These are phyloP conservation scores for Mercenaria mercenaria DNA, from an alignment of 1,140 invertebrate genomes.

Conservation along the genomic window DNA sequence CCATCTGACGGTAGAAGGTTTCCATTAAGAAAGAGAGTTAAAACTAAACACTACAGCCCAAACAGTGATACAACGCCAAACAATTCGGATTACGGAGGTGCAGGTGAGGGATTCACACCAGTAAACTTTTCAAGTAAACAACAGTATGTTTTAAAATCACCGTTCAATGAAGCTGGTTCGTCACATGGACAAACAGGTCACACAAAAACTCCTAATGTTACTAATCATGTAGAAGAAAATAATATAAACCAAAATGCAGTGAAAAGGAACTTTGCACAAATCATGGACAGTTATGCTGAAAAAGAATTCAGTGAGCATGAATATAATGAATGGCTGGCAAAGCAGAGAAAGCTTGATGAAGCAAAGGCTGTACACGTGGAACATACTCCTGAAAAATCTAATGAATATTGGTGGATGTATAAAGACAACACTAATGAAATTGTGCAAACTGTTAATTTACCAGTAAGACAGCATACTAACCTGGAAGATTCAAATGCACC, in stretches of 20 bases:
- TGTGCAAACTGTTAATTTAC: neutral
- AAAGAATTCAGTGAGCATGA: slow-evolving; percentile 58
- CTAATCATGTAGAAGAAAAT: neutral
- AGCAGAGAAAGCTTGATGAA: slow-evolving; percentile 40
- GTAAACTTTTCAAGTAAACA: neutral
- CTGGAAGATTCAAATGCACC: neutral
- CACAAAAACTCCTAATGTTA: neutral
- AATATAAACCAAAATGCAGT: neutral
- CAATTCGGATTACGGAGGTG: neutral
- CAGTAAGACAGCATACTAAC: neutral
- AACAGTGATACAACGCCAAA: neutral
- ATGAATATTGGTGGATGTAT: slow-evolving; percentile 60
- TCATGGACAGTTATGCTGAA: slow-evolving; percentile 50
- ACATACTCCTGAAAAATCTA: neutral
- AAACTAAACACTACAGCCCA: neutral
- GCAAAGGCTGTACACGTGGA: neutral
- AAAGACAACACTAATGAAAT: slow-evolving; percentile 5
- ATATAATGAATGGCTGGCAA: slow-evolving; percentile 37
- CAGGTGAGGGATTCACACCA: neutral
- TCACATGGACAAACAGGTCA: neutral
- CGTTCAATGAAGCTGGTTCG: neutral
- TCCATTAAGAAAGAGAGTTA: slow-evolving; percentile 26
- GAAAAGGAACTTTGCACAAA: neutral
- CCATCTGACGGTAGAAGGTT: slow-evolving; percentile 24
- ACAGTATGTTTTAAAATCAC: neutral